Percentiles rank a stretch among this genome's conserved stretches.
phyloP scores from a whole-genome alignment of 2,888 invertebrate genomes.

The Teleogryllus oceanicus region DNA sequence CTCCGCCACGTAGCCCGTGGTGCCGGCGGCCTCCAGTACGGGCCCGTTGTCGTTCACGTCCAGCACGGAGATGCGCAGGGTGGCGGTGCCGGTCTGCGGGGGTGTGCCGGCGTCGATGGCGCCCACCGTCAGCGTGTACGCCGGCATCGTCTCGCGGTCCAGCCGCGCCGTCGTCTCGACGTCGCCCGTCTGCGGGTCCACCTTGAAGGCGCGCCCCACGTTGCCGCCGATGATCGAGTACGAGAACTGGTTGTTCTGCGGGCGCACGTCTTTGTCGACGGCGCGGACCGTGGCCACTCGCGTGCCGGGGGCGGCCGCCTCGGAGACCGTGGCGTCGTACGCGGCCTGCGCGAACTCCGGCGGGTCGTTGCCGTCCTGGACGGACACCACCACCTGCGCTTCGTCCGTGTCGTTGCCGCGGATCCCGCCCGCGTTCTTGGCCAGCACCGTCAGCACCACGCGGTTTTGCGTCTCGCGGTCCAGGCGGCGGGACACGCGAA shows the following conservation, averaged over 20 bases:
- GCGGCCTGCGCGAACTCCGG: conserved; percentile 79
- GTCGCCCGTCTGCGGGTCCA: conserved; percentile 81
- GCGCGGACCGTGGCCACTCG: conserved; percentile 77
- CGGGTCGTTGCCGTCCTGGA: conserved; percentile 95
- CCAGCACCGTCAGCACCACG: conserved; percentile 85
- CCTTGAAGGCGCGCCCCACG: conserved; percentile 76
- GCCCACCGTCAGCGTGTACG: conserved; percentile 74
- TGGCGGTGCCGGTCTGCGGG: conserved; percentile 87
- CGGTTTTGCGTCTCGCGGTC: conserved; percentile 86
- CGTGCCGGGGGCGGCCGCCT: conserved; percentile 72
- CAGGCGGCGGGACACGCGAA: conserved; percentile 75
- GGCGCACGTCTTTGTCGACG: conserved; percentile 84
- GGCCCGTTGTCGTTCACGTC: conserved; percentile 96
- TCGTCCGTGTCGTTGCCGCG: conserved; percentile 93
- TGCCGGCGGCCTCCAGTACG: conserved; percentile 67
- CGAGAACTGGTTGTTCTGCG: conserved; percentile 87
- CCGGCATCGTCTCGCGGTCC: conserved; percentile 75
- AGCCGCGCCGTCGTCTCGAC: conserved; percentile 70
- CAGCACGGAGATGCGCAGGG: conserved; percentile 71
- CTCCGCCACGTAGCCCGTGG: conserved; percentile 76
- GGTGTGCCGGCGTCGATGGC: conserved; percentile 86
- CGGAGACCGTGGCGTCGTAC: conserved; percentile 77
- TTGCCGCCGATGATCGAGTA: conserved; percentile 86
- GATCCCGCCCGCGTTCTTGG: conserved; percentile 92
- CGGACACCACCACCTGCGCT: conserved; percentile 87